These are phyloP conservation scores for Drosophila oshimai DNA, from an alignment of 1,140 invertebrate genomes.

Conservation along the genomic window DNA sequence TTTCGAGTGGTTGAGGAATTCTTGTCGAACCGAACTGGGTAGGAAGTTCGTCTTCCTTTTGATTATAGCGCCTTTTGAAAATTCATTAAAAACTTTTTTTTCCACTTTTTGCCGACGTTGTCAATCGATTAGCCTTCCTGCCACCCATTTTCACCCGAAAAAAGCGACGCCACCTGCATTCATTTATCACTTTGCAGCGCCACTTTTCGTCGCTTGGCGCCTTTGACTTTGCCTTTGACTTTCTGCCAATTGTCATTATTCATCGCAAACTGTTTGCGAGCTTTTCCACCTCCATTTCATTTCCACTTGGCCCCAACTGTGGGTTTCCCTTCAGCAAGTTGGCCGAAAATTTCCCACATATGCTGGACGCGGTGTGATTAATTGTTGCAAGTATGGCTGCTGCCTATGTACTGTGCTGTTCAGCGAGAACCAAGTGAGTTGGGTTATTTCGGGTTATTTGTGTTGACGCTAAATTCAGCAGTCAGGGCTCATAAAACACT, in stretches of 20 bases:
- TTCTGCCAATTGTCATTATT: conserved; percentile 80
- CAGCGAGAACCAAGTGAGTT: conserved; percentile 10
- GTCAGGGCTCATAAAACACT: conserved; percentile 53
- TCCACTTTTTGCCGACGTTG: conserved; percentile 28
- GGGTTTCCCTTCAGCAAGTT: conserved; percentile 27
- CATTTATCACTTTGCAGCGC: conserved; percentile 69
- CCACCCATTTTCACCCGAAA: background rate
- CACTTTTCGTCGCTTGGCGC: conserved; percentile 68
- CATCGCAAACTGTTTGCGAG: conserved; percentile 72
- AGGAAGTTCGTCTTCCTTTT: conserved; percentile 42
- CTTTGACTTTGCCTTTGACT: conserved; percentile 78
- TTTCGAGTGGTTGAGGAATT: conserved; percentile 14
- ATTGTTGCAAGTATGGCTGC: conserved; percentile 51
- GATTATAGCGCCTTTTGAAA: conserved; percentile 78
- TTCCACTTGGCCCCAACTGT: background rate
- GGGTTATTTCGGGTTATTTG: conserved; percentile 47
- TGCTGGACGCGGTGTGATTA: conserved; percentile 70
- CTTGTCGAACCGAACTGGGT: background rate
- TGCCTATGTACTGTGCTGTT: conserved; percentile 10
- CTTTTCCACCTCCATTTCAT: conserved; percentile 13
- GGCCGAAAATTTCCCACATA: conserved; percentile 72
- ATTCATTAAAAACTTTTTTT: conserved; percentile 76
- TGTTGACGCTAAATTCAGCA: conserved; percentile 64
- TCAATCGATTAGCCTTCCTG: conserved; percentile 58
- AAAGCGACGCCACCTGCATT: conserved; percentile 64